Evolutionary conservation across 92 coral and sea anemone genomes (phyloP).

Genomic region (Nematostella vectensis): DNA sequence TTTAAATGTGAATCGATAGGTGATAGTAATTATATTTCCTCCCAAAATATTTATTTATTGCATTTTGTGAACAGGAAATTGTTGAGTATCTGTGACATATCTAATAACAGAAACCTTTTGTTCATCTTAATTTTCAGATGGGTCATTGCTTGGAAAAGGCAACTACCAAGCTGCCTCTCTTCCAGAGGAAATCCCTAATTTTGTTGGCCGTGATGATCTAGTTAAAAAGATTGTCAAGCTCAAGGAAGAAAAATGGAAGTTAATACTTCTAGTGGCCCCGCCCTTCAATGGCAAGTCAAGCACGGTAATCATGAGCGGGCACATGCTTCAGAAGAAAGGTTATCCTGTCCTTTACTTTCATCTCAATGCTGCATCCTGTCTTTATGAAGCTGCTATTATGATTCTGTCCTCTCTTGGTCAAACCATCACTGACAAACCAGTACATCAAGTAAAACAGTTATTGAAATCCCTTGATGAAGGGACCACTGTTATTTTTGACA

Average conservation of each 20-base stretch:
- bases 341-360: slow-evolving; percentile 22
- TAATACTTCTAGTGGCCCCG: slow-evolving; percentile 36
- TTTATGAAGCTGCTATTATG: slow-evolving; percentile 21
- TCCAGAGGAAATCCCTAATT: slow-evolving; percentile 16
- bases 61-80: too few species aligned
- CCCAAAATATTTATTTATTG: too few species aligned
- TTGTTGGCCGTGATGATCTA: slow-evolving; percentile 46
- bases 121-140: too few species aligned
- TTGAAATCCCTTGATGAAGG: slow-evolving; percentile 3
- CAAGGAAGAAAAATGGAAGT: slow-evolving; percentile 5
- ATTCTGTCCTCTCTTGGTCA: slow-evolving; percentile 20
- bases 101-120: too few species aligned
- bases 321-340: slow-evolving; percentile 24
- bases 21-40: too few species aligned
- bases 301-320: slow-evolving; percentile 24
- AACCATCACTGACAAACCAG: slow-evolving; percentile 25
- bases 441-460: slow-evolving; percentile 12
- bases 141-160: too few species aligned
- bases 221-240: slow-evolving; percentile 10
- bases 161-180: slow-evolving; percentile 8
- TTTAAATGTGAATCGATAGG: too few species aligned
- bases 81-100: too few species aligned
- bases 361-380: slow-evolving; percentile 10
- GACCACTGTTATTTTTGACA: slow-evolving; percentile 55
- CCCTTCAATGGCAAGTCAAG: slow-evolving; percentile 71